Evolutionary conservation across 2,797 vertebrate genomes (phyloP).

Genomic region (Semaprochilodus insignis): DNA sequence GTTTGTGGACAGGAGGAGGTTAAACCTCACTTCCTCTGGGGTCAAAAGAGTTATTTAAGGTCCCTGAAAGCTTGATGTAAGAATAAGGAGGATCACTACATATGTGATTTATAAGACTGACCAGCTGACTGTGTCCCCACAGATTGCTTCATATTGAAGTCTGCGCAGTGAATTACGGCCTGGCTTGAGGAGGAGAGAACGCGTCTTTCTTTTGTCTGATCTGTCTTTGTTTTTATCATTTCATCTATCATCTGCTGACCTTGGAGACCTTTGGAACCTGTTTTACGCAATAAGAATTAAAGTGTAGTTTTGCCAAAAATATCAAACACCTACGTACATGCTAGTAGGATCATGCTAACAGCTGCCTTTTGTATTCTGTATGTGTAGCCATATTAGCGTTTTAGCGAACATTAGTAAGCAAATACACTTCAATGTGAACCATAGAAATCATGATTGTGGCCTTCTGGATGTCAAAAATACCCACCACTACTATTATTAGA

Average conservation of each 20-base stretch:
- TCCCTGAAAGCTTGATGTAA: conserved; percentile 19
- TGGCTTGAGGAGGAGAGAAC: neutral
- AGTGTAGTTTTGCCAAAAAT: neutral
- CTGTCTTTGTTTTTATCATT: neutral
- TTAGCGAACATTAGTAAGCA: too few relatives aligned
- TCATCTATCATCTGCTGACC: neutral
- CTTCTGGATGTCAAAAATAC: too few relatives aligned
- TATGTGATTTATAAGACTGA: conserved; percentile 25
- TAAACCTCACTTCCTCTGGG: conserved; percentile 53
- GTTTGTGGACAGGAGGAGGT: conserved; percentile 55
- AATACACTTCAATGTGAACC: too few relatives aligned
- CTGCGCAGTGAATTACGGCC: neutral
- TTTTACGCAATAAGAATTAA: neutral
- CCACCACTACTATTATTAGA: too few relatives aligned
- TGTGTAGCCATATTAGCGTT: too few relatives aligned
- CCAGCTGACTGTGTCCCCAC: conserved; percentile 2
- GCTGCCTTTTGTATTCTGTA: neutral
- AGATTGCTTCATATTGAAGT: neutral
- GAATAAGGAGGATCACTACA: neutral
- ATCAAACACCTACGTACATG: too few relatives aligned
- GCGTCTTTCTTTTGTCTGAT: neutral
- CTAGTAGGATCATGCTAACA: neutral
- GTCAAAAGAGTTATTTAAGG: conserved; percentile 48
- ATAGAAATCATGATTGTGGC: too few relatives aligned
- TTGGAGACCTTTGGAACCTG: neutral